Base-by-base conservation (phyloP, 2,888 invertebrate genomes). In the Drosophila lutescens region DNA sequence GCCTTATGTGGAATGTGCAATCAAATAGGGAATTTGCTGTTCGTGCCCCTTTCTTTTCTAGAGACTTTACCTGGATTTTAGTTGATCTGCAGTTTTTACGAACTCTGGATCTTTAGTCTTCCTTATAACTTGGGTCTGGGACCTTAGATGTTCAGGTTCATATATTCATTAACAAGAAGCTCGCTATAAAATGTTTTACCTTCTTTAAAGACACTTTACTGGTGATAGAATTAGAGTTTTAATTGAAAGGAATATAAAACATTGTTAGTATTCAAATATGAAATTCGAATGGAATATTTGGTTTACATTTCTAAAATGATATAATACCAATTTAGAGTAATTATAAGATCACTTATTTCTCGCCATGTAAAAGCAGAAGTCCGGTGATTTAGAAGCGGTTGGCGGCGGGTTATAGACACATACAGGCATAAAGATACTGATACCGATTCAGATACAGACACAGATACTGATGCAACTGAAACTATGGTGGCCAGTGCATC, bases 361-460 rank as follows among this genome's bases (percentile, higher is more conserved):
- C 23, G 10, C 32, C n/a, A 12, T 46, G 20, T 12, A 47, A 36
- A 13, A 36, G 26, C 47, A 40, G 54, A 46, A 46, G 41, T 41
- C 15, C 51, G 43, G 43, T 34, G 32, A 10, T 32, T 68, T 46
- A 43, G 20, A 57, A 67, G 57, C 63, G 59, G 60, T 59, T 63
- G 63, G 41, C 77, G 68, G 67, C 77, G 71, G 49, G 43, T 34
- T 26, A 26, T 26, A 13, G 49, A 43, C 23, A 43, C 38, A 41
- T 12, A 20, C 44, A 77, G 73, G 74, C 76, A 49, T 36, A 34
- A 12, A 17, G 20, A 36, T 30, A 41, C 12, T 38, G 51, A 56
- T 62, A 23, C 50, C 1, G 49, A 49, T 17, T 32, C 41, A 38
- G 30, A 15, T 44, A 79, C 23, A 51, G 30, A 15, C 17, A 26